Conservation (phyloP, 1,140 invertebrate species). For the Mizuhopecten yessoensis region DNA sequence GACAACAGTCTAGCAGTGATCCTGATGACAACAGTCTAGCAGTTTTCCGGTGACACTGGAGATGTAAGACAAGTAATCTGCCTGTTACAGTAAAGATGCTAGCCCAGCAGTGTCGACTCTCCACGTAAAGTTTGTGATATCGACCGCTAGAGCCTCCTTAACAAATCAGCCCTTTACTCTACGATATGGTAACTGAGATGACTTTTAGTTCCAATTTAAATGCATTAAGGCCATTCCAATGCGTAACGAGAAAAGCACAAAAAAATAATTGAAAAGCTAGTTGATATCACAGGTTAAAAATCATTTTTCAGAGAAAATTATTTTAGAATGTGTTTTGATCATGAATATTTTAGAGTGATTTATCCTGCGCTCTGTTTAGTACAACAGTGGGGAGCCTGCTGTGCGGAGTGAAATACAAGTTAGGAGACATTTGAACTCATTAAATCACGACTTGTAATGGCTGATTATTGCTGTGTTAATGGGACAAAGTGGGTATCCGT, state of each 20-base stretch:
- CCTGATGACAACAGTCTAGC: background rate
- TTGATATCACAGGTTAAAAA: conserved; percentile 27
- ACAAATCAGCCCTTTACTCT: background rate
- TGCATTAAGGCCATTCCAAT: conserved; percentile 32
- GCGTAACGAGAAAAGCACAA: conserved; percentile 32
- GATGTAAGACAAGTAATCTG: background rate
- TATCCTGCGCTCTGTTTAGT: background rate
- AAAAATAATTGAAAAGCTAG: conserved; percentile 32
- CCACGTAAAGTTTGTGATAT: conserved; percentile 1
- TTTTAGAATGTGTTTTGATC: conserved; percentile 39
- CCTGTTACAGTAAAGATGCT: background rate
- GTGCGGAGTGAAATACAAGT: background rate
- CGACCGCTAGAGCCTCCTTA: background rate
- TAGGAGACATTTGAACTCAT: background rate
- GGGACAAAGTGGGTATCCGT: background rate
- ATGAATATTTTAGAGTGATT: conserved; percentile 25
- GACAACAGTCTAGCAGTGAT: background rate
- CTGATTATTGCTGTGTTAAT: background rate
- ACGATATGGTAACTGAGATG: conserved; percentile 11
- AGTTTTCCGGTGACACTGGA: background rate
- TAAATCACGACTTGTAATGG: background rate
- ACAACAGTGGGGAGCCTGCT: background rate
- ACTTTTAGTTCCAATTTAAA: conserved; percentile 36
- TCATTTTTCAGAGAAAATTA: background rate
- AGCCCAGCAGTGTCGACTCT: background rate